phyloP scores from a whole-genome alignment of 2,797 vertebrate species.

The Austrolebias charrua region DNA sequence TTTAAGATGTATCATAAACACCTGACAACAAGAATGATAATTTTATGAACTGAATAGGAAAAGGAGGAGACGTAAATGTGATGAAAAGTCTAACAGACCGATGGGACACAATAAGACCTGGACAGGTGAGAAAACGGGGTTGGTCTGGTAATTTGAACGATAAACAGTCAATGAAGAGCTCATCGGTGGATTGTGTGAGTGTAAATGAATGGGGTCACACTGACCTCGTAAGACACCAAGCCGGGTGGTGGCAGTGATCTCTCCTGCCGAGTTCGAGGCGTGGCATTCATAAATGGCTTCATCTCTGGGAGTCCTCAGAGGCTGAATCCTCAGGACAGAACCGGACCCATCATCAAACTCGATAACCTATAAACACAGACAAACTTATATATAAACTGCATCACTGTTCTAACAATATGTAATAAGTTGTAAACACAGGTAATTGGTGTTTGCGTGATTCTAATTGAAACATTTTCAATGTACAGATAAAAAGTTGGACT shows the following conservation, averaged over 20 bases:
- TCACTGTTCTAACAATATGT: too few relatives aligned
- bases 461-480: too few relatives aligned
- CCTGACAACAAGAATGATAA: too few relatives aligned
- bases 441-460: too few relatives aligned
- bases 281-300: conserved; percentile 98
- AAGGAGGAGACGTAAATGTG: too few relatives aligned
- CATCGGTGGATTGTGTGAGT: neutral
- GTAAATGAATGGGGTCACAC: conserved; percentile 50
- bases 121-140: neutral
- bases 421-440: too few relatives aligned
- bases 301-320: conserved; percentile 92
- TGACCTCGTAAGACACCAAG: conserved; percentile 94
- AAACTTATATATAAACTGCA: neutral
- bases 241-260: conserved; percentile 92
- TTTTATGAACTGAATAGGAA: too few relatives aligned
- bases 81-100: too few relatives aligned
- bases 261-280: conserved; percentile 92
- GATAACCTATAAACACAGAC: conserved; percentile 81
- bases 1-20: too few relatives aligned
- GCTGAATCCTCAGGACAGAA: conserved; percentile 98
- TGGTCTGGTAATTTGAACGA: neutral
- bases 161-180: neutral
- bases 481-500: too few relatives aligned
- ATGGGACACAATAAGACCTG: neutral
- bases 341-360: conserved; percentile 98